Conservation (phyloP, 2,888 invertebrate species). For the Platycheirus rosarum region DNA sequence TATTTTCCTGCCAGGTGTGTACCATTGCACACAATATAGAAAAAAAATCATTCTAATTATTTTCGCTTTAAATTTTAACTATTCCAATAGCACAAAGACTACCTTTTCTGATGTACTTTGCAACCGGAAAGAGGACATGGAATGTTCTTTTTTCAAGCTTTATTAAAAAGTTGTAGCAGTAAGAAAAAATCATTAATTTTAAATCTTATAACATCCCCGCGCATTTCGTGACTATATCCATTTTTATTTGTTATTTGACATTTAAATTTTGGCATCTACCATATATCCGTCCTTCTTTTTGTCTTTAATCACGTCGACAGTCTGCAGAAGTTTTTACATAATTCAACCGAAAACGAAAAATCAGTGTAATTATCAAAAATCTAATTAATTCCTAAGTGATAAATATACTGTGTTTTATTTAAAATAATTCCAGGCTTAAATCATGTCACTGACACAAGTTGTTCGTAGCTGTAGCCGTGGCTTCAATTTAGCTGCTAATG, state of each 20-base stretch:
- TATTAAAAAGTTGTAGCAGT: too few relatives aligned
- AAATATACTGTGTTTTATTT: slow-evolving; percentile 7
- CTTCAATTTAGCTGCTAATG: slow-evolving; percentile 77
- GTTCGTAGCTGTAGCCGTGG: slow-evolving; percentile 79
- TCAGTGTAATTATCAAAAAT: slow-evolving; percentile 58
- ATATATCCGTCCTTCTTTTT: slow-evolving; percentile 31
- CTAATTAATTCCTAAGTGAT: slow-evolving; percentile 23
- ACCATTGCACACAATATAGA: too few relatives aligned
- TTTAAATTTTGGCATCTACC: slow-evolving; percentile 6
- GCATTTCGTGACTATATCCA: slow-evolving; percentile 39
- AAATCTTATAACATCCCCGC: slow-evolving; percentile 19
- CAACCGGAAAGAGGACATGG: too few relatives aligned
- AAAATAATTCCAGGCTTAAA: slow-evolving; percentile 49
- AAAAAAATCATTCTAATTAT: too few relatives aligned
- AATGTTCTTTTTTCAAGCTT: too few relatives aligned
- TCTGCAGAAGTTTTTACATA: slow-evolving; percentile 70
- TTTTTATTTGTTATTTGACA: slow-evolving; percentile 34
- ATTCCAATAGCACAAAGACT: too few relatives aligned
- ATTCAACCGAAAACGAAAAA: slow-evolving; percentile 64
- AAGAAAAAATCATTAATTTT: too few relatives aligned
- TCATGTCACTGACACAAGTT: slow-evolving; percentile 81
- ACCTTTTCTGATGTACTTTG: too few relatives aligned
- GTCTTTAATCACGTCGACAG: slow-evolving; percentile 63
- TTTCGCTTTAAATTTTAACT: too few relatives aligned
- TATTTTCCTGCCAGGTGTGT: too few relatives aligned